Evolutionary conservation across 2,797 vertebrate species (phyloP), one percentile per base, ranked within the genome.

Genomic region (Denticeps clupeoides): DNA sequence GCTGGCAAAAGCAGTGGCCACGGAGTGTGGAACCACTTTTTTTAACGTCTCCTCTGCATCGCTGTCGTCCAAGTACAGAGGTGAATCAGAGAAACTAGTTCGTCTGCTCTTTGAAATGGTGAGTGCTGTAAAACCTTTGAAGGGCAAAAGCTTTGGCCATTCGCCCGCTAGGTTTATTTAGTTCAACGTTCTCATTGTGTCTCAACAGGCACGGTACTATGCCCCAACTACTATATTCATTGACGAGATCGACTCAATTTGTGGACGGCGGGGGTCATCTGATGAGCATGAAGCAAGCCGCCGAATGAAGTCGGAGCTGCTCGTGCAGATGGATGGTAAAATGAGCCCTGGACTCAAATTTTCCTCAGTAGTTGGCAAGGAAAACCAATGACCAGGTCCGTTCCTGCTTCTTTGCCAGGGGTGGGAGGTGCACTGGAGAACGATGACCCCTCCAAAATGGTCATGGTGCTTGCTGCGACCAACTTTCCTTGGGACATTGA

Each of bases 401-500:
- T n/a, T n/a, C n/a, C n/a, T n/a, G n/a, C n/a, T n/a, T n/a, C n/a
- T n/a, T n/a, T n/a, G n/a, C n/a, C 62, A 98, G 93, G 95, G 53
- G 93, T 98, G 4, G 92, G 91, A 15, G 91, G 93, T 49, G 83
- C 90, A 23, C 64, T 85, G 61, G 91, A 99, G 69, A 94, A 84
- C 1, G 92, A 97, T 2, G 94, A 99, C 68, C 94, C 94, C 41
- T 94, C 88, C 37, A 97, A 90, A 75, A 97, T 97, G 91, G 95
- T 99, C 47, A 97, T 98, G 91, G 94, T 99, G 10, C 75, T 98
- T 50, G 93, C 92, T 25, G 95, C 95, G 45, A 97, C 95, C 37
- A 99, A 99, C 81, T 99, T 98, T 72, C 95, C 94, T 1, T 98
- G 95, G 95, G 94, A 99, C 72, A 97, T 98, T 0, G 93, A 99